Evolutionary conservation across 2,888 invertebrate genomes (phyloP), one percentile per base, ranked within the genome.

Genomic region (Folsomia candida): DNA sequence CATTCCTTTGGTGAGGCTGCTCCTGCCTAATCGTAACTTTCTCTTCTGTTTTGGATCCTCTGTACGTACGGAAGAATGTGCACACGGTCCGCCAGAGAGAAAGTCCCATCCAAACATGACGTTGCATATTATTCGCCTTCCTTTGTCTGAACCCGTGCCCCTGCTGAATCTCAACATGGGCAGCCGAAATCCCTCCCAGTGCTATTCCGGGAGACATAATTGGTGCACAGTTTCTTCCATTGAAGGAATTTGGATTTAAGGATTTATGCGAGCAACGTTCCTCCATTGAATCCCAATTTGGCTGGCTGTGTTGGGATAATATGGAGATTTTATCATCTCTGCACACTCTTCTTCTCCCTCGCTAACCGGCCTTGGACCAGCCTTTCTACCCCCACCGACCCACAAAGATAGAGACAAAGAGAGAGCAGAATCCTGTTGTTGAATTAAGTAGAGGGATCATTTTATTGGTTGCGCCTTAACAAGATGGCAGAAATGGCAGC

Each of bases 231-330:
- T 54, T 22, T 54, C 54, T 54, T 4, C 11, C 6, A 4, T 54
- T 22, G 22, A n/a, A 54, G 9, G 61, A 29, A 61, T 61, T 61
- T 22, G 27, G 61, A 61, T 26, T 59, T 59, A 4, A 59, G 59
- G 59, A 59, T 59, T 59, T 59, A 59, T 59, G 22, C 28, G 29
- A 61, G 18, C 26, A 26, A 24, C 14, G 60, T 11, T 9, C 4
- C 54, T 54, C 20, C 18, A n/a, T 54, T 54, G 54, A 54, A 54
- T 54, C 54, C 54, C 54, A 54, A 54, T 54, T 54, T 54, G 20
- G 20, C n/a, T 54, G 20, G 20, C 37, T 37, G 14, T 37, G 14
- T 37, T 37, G 37, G 54, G 22, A n/a, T 18, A 54, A 54, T 54
- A 54, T 54, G 54, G 20, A 54, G 54, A 54, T 54, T 54, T 54